A percentile compares a stretch with the other conserved stretches of the same genome.
phyloP scores from a whole-genome alignment of 2,113 vertebrate species.

The Paralichthys olivaceus region DNA sequence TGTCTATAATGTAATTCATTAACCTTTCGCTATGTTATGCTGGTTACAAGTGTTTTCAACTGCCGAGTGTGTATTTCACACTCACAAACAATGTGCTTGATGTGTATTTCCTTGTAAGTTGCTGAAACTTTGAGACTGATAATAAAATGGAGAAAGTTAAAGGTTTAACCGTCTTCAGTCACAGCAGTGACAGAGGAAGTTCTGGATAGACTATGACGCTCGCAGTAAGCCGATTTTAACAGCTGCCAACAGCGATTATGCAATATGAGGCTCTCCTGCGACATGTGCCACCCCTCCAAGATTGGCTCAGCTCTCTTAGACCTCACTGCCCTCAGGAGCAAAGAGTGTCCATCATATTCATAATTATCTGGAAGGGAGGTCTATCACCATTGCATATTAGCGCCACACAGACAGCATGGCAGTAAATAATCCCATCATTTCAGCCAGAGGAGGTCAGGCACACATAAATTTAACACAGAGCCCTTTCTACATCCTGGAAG shows the following conservation, averaged over 20 bases:
- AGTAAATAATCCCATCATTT: slow-evolving; percentile 74
- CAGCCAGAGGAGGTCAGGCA: slow-evolving; percentile 62
- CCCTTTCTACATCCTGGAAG: slow-evolving; percentile 63
- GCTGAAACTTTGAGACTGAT: background rate
- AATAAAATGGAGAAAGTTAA: slow-evolving; percentile 14
- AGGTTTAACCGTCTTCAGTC: slow-evolving; percentile 27
- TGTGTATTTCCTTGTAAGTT: background rate
- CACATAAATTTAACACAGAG: slow-evolving; percentile 66
- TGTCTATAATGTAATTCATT: background rate
- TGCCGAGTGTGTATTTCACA: background rate
- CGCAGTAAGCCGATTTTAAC: slow-evolving; percentile 61
- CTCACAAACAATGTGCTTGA: background rate
- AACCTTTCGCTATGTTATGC: background rate
- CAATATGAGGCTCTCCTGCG: slow-evolving; percentile 57
- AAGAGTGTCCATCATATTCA: slow-evolving; percentile 65
- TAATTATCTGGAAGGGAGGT: slow-evolving; percentile 67
- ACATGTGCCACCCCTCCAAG: slow-evolving; percentile 60
- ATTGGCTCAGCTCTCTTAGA: slow-evolving; percentile 66
- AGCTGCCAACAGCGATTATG: slow-evolving; percentile 67
- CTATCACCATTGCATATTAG: slow-evolving; percentile 60
- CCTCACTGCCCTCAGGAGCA: slow-evolving; percentile 58
- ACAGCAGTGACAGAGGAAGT: slow-evolving; percentile 14
- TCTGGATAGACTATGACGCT: slow-evolving; percentile 32
- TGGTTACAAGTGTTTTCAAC: background rate
- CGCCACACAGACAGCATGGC: slow-evolving; percentile 53